Base-by-base conservation (phyloP, 30 jellyfish, hydroid and myxozoan genomes). In the Hydractinia echinata region DNA sequence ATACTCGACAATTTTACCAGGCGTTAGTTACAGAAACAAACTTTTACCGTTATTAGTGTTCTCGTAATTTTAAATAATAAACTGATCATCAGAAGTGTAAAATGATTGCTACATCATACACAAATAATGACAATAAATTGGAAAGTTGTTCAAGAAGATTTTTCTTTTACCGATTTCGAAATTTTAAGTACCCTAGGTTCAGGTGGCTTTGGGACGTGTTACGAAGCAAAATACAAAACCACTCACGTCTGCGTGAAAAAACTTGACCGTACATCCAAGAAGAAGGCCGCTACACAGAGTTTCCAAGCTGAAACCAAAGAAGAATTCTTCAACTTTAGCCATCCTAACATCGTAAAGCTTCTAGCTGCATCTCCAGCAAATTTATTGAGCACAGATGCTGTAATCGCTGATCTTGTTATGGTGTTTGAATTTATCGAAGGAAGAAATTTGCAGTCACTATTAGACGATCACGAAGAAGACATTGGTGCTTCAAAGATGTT, bases 181-280 rank as follows among this genome's bases (percentile, higher is more conserved):
- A 51, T 85, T 54, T 60, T 85, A 50, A 85, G 93, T 39, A 80
- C 88, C 48, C 86, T 90, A 14, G 97, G 97, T 55, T 64, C 89
- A 4, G 97, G 97, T 18, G 97, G 97, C 6, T 90, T 90, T 77
- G 97, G 97, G n/a, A 90, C 97, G 5, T 90, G 97, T 83, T 90
- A 84, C 86, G 87, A 90, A 76, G 97, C 97, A 18, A 71, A 55
- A 5, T 82, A 81, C 55, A 58, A 68, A 11, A 85, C 82, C 4
- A 82, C 61, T 66, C 84, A 76, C 7, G 92, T 85, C 13, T 93
- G 95, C 48, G 30, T 90, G 81, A 90, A 90, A 77, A 90, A 81
- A 60, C 77, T 90, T 73, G 85, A 90, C 64, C 81, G 91, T 61
- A 90, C 97, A 5, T 58, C 95, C 58, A 90, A 90, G 72, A 68